These are phyloP conservation scores for Heliconius himera DNA, from an alignment of 1,140 invertebrate species.

Conservation along the genomic window DNA sequence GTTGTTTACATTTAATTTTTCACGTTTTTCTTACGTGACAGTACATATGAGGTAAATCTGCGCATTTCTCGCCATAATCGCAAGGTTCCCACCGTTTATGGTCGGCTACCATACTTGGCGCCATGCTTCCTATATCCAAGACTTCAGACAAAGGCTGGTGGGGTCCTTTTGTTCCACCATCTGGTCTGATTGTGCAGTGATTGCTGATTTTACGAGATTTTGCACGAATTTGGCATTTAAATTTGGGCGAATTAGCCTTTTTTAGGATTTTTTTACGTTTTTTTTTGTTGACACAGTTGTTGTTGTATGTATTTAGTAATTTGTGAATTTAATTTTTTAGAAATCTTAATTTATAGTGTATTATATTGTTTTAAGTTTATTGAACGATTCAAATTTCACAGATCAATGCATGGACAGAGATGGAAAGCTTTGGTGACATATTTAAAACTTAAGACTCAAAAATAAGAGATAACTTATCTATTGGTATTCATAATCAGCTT, in stretches of 20 bases:
- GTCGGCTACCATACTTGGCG: conserved; percentile 30
- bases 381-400: no score
- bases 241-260: not conserved
- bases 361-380: no score
- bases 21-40: conserved; percentile 31
- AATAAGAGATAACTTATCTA: no score
- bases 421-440: no score
- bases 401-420: no score
- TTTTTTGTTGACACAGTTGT: not conserved
- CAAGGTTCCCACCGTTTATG: conserved; percentile 38
- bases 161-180: conserved; percentile 17
- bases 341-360: no score
- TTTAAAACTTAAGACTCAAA: no score
- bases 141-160: conserved; percentile 30
- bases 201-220: not conserved
- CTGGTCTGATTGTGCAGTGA: conserved; percentile 4
- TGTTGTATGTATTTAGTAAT: not conserved
- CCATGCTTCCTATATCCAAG: conserved; percentile 44
- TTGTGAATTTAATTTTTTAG: no score
- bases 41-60: conserved; percentile 38
- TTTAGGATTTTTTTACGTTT: not conserved
- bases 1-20: conserved; percentile 15
- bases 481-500: no score
- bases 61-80: conserved; percentile 41
- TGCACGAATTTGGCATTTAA: not conserved